A percentile compares a stretch with the other conserved stretches of the same genome.
Conservation (phyloP, 92 coral and sea anemone genomes). For the Meandrina meandrites region DNA sequence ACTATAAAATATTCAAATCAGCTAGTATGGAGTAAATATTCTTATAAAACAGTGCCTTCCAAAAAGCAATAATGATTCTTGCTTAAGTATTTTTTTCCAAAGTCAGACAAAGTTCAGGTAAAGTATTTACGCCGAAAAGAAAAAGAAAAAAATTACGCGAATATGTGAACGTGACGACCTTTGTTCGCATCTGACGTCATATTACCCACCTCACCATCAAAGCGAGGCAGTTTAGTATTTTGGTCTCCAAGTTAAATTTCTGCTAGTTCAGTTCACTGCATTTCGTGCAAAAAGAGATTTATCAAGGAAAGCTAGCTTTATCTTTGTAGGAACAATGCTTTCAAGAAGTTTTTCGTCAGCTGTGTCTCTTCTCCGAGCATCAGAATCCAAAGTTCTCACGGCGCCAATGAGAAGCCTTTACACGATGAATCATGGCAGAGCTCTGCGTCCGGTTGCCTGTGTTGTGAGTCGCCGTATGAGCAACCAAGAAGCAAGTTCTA, state of each 20-base stretch:
- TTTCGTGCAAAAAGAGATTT: background rate
- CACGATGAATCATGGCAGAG: conserved; percentile 1
- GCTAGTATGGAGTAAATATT: background rate
- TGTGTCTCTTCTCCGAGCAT: conserved; percentile 26
- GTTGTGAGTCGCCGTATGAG: conserved; percentile 3
- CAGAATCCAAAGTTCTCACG: background rate
- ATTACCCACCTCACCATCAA: background rate
- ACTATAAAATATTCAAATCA: background rate
- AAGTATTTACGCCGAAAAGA: background rate
- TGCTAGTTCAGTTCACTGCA: background rate
- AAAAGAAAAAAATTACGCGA: background rate
- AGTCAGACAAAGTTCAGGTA: background rate
- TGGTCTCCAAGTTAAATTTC: background rate
- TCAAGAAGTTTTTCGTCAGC: conserved; percentile 17
- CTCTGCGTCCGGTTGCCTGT: background rate
- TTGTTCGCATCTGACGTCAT: conserved; percentile 6
- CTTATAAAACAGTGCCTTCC: background rate
- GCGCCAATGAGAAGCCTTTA: background rate
- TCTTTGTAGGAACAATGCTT: background rate
- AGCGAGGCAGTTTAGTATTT: background rate
- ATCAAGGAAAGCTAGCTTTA: background rate
- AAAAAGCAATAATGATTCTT: background rate
- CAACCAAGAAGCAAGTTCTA: conserved; percentile 4
- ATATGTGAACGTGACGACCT: background rate
- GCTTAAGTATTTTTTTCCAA: background rate